Evolutionary conservation across 2,797 vertebrate species (phyloP).

Genomic region (Aphelocoma californica): DNA sequence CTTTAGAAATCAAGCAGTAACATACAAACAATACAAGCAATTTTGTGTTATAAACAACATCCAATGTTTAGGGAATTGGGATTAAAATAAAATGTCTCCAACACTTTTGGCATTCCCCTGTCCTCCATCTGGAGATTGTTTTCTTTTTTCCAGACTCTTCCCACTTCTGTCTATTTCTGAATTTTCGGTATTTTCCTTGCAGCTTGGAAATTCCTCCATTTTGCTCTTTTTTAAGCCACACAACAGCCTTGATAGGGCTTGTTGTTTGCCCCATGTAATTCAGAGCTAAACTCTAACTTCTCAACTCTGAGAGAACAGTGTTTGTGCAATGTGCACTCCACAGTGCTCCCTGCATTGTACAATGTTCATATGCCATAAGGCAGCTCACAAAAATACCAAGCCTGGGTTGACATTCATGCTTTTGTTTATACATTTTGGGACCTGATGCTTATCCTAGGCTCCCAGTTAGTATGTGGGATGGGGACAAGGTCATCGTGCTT

Average conservation of each 20-base stretch:
- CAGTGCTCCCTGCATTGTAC: neutral
- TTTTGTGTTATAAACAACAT: constrained; percentile 65
- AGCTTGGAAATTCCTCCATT: neutral
- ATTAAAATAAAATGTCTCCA: constrained; percentile 54
- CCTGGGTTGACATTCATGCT: neutral
- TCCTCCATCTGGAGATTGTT: constrained; percentile 50
- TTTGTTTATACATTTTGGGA: neutral
- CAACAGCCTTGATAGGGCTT: neutral
- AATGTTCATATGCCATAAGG: neutral
- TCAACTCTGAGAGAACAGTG: neutral
- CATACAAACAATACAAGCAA: constrained; percentile 64
- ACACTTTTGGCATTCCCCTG: constrained; percentile 46
- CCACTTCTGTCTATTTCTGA: constrained; percentile 22
- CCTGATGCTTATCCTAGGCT: neutral
- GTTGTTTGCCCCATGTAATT: neutral
- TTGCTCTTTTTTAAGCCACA: neutral
- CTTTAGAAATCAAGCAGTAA: constrained; percentile 59
- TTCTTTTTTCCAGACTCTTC: constrained; percentile 26
- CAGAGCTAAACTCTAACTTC: neutral
- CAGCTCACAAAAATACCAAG: neutral
- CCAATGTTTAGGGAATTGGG: constrained; percentile 58
- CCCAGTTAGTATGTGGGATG: neutral
- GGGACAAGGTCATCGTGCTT: neutral
- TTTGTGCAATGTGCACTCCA: neutral
- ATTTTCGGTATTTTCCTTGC: neutral